Conservation (phyloP, 2,797 vertebrate genomes). For the Salmo trutta region DNA sequence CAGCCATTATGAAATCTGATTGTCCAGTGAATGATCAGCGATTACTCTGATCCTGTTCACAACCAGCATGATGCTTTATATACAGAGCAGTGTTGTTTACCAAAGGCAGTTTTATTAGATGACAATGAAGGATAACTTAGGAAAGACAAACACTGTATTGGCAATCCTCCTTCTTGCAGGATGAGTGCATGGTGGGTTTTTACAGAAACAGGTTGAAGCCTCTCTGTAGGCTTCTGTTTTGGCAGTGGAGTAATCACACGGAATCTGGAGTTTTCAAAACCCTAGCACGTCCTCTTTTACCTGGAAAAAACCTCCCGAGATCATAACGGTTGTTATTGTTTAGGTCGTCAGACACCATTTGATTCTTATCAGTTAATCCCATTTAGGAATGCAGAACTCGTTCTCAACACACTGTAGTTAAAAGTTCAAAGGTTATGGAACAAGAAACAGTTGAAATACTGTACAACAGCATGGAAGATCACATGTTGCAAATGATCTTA, state of each 20-base stretch:
- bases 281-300: neutral
- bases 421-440: neutral
- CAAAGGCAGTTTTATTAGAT: neutral
- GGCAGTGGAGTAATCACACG: neutral
- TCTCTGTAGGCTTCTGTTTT: neutral
- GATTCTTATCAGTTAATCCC: neutral
- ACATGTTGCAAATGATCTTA: neutral
- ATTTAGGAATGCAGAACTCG: neutral
- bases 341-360: neutral
- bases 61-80: neutral
- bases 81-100: neutral
- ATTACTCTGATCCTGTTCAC: neutral
- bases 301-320: neutral
- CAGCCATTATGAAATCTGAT: neutral
- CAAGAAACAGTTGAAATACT: conserved; percentile 1
- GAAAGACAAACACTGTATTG: neutral
- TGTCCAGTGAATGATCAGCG: neutral
- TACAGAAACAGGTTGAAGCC: neutral
- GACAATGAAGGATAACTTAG: neutral
- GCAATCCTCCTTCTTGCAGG: neutral
- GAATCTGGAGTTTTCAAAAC: neutral
- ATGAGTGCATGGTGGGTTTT: neutral
- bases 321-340: neutral
- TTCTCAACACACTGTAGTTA: neutral
- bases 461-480: neutral